Percentiles rank a stretch among this genome's conserved stretches.
These are phyloP conservation scores for Aurelia sp. DNA, from an alignment of 30 jellyfish, hydroid and myxozoan genomes.

Conservation along the genomic window DNA sequence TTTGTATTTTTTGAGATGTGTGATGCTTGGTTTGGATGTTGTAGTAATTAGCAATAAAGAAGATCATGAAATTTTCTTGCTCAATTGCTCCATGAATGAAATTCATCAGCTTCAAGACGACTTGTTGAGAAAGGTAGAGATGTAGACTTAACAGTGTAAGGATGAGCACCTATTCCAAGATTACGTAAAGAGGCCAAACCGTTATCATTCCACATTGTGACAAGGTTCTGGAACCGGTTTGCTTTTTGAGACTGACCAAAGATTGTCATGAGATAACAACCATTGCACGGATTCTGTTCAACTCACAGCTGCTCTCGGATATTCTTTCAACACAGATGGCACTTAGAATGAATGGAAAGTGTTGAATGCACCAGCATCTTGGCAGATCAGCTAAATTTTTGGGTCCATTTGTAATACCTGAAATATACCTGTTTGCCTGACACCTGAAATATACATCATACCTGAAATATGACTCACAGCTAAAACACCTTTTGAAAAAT, in stretches of 20 bases:
- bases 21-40: conserved; percentile 27
- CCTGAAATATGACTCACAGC: too few relatives aligned
- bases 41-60: conserved; percentile 30
- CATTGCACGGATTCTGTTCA: conserved; percentile 21
- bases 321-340: conserved; percentile 36
- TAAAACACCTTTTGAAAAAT: too few relatives aligned
- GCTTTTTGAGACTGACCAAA: conserved; percentile 34
- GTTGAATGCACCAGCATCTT: conserved; percentile 23
- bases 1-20: conserved; percentile 12
- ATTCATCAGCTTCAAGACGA: conserved; percentile 1
- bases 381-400: conserved; percentile 28
- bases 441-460: too few relatives aligned
- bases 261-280: neutral
- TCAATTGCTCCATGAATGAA: conserved; percentile 28
- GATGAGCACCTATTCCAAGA: conserved; percentile 50
- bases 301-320: conserved; percentile 6
- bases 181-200: conserved; percentile 43
- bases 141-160: conserved; percentile 32
- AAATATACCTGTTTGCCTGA: too few relatives aligned
- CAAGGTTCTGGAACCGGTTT: conserved; percentile 42
- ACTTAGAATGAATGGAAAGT: conserved; percentile 8
- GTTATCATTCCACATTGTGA: conserved; percentile 19
- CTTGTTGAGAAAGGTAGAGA: conserved; percentile 23
- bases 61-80: conserved; percentile 1
- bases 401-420: conserved; percentile 68